Conservation (phyloP, 2,888 invertebrate species). For the Hydroisotoma schaefferi region DNA sequence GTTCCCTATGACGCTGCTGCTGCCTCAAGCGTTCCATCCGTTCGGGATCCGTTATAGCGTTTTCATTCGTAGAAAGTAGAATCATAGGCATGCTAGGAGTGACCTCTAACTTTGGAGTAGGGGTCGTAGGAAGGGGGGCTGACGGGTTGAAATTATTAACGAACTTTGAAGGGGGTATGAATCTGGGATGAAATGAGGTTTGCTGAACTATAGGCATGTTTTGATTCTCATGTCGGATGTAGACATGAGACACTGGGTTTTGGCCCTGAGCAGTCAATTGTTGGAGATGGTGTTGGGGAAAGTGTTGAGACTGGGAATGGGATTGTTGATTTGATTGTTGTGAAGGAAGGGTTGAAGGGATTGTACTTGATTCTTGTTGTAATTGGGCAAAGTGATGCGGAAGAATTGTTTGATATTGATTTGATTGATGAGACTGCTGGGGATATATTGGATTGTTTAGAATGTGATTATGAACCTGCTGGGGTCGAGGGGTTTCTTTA, state of each 20-base stretch:
- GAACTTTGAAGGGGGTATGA: constrained; percentile 38
- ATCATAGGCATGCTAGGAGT: constrained; percentile 45
- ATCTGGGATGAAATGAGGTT: constrained; percentile 31
- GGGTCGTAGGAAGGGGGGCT: constrained; percentile 16
- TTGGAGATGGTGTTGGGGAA: constrained; percentile 1
- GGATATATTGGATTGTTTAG: not conserved
- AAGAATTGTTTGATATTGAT: constrained; percentile 10
- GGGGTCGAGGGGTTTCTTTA: constrained; percentile 5
- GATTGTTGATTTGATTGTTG: constrained; percentile 1
- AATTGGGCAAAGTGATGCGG: too few species aligned
- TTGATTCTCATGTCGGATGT: constrained; percentile 22
- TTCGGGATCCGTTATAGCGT: constrained; percentile 43
- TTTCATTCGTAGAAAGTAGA: constrained; percentile 46
- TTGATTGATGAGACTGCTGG: constrained; percentile 18
- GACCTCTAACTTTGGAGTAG: constrained; percentile 36
- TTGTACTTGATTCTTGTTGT: too few species aligned
- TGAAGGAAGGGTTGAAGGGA: not conserved
- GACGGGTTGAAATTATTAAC: constrained; percentile 33
- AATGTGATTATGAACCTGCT: not conserved
- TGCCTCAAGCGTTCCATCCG: constrained; percentile 27
- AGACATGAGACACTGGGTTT: constrained; percentile 26
- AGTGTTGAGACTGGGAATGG: constrained; percentile 17
- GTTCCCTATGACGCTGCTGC: constrained; percentile 22
- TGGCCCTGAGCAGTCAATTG: too few species aligned
- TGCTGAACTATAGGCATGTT: not conserved